Evolutionary conservation across 2,113 vertebrate species (phyloP).

Genomic region (Corvus hawaiiensis): DNA sequence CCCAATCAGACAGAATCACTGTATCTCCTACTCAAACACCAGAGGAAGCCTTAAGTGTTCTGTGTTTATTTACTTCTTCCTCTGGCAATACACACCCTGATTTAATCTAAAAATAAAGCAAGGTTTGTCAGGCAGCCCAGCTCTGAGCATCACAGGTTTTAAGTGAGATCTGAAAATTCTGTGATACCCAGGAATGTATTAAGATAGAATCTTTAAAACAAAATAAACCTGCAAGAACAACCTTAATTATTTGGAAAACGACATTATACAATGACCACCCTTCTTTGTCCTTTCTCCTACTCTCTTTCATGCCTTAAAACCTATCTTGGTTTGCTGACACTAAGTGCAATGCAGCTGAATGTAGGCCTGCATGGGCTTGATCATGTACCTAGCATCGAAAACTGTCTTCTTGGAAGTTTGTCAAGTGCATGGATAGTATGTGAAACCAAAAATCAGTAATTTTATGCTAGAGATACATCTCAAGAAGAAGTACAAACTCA

Average conservation of each 20-base stretch:
- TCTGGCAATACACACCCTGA: neutral
- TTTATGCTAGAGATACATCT: neutral
- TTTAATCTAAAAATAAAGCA: conserved; percentile 12
- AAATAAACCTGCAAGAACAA: neutral
- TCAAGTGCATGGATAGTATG: neutral
- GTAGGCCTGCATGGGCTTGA: neutral
- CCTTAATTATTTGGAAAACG: neutral
- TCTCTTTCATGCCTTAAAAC: neutral
- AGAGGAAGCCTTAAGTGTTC: neutral
- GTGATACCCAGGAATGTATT: neutral
- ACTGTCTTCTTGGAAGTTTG: neutral
- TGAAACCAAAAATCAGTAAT: neutral
- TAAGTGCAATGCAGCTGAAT: neutral
- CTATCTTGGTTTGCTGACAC: neutral
- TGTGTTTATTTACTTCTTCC: neutral
- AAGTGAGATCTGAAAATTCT: neutral
- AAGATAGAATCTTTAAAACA: neutral
- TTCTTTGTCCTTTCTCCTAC: neutral
- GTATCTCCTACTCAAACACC: neutral
- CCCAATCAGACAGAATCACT: neutral
- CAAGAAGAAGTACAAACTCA: neutral
- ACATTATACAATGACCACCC: neutral
- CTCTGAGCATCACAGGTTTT: neutral
- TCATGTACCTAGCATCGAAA: neutral
- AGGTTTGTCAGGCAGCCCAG: neutral